Conservation (phyloP, 2,888 invertebrate species). For the Synergus laeviventris region DNA sequence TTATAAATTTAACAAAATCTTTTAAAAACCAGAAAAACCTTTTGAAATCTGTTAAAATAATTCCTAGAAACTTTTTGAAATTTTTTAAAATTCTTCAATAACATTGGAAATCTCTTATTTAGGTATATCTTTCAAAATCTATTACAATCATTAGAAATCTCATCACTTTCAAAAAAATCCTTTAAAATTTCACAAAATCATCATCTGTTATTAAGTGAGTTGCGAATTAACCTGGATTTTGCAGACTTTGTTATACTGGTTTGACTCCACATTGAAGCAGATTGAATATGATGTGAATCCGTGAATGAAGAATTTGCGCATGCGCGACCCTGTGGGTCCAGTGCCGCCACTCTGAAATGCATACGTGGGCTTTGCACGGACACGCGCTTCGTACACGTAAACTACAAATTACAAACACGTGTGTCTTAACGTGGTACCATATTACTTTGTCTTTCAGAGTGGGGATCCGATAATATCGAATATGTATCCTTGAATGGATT, state of each 20-base stretch:
- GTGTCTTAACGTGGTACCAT: neutral
- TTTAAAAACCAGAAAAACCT: no score
- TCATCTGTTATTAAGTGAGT: neutral
- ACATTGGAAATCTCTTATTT: no score
- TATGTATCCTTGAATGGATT: conserved; percentile 22
- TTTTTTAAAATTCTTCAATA: no score
- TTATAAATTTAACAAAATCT: no score
- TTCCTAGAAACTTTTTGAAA: no score
- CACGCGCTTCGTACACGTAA: conserved; percentile 30
- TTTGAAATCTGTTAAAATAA: no score
- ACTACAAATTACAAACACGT: conserved; percentile 32
- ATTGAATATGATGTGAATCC: neutral
- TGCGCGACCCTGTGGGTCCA: conserved; percentile 22
- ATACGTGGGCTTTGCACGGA: conserved; percentile 31
- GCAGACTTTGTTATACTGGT: conserved; percentile 6
- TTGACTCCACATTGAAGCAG: neutral
- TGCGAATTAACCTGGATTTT: neutral
- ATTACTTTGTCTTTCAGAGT: conserved; percentile 13
- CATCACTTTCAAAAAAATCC: no score
- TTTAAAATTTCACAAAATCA: no score
- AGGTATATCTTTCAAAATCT: no score
- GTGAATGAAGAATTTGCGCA: conserved; percentile 19
- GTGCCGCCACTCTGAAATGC: conserved; percentile 13
- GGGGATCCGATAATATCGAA: conserved; percentile 10
- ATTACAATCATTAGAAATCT: no score